Base-by-base conservation (phyloP, 2,888 invertebrate species). In the Agapostemon virescens region DNA sequence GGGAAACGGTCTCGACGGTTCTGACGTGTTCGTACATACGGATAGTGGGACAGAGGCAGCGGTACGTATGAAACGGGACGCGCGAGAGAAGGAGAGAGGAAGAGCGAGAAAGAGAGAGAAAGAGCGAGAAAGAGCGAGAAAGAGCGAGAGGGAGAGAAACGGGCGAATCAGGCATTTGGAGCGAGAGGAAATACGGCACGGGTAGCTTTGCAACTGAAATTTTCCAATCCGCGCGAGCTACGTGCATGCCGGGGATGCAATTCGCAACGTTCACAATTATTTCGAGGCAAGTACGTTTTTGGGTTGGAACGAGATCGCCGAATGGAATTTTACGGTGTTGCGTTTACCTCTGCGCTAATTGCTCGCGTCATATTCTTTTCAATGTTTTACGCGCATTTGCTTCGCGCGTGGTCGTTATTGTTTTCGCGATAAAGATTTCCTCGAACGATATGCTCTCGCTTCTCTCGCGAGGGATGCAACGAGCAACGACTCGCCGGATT, bases 181-280 rank as follows among this genome's bases (percentile, higher is more conserved):
- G 40, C 1, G 42, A 11, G 42, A 42, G 42, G 15, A 42, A 42
- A 55, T 26, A 55, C 55, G n/a, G 20, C 26, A 58, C 66, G 42
- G 76, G 42, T 66, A 69, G 69, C 52, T 42, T 67, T 64, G 76
- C 72, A 77, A 67, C 58, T 63, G 73, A 84, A 87, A 86, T 88
- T 85, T 88, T 81, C 82, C 75, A 70, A 79, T 69, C 77, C 75
- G 36, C 83, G 23, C 66, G 77, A 73, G 74, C 75, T 68, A 38
- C 38, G 38, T 45, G 72, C 81, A 81, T 85, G 77, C 85, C 86
- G 64, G 74, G 84, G 82, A 86, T 83, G 80, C 88, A 79, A 86
- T 85, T 86, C 84, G 83, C 82, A 86, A 83, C 83, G 87, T 86
- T 85, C 81, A 85, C 85, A 85, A 85, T 87, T 85, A 83, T 84